A percentile compares a stretch with the other conserved stretches of the same genome.
Conservation (phyloP, 2,797 vertebrate genomes). For the Sebastolobus altivelis region DNA sequence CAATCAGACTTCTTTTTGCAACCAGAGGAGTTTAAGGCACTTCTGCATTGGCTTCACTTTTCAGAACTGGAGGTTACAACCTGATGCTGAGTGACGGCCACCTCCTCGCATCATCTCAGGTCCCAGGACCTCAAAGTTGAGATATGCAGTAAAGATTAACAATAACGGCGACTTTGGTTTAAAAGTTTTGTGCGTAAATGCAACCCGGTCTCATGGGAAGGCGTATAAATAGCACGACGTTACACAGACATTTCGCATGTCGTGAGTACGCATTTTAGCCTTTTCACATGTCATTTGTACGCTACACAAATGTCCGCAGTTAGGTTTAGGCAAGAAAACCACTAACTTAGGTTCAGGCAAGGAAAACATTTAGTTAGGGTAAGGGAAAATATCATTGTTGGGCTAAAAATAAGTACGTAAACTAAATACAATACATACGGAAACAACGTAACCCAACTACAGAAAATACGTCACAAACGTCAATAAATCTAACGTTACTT, state of each 20-base stretch:
- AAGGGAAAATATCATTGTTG: too few relatives aligned
- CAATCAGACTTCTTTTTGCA: neutral
- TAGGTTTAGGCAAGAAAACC: too few relatives aligned
- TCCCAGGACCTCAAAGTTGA: neutral
- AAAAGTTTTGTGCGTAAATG: neutral
- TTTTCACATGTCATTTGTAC: too few relatives aligned
- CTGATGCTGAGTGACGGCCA: too few relatives aligned
- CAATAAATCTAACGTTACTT: too few relatives aligned
- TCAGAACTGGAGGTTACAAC: neutral
- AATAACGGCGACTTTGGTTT: neutral
- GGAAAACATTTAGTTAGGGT: too few relatives aligned
- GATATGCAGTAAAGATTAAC: neutral
- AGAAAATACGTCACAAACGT: too few relatives aligned
- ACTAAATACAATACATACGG: too few relatives aligned
- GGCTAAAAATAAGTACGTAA: too few relatives aligned
- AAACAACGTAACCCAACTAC: too few relatives aligned
- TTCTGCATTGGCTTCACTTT: neutral
- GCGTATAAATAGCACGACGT: neutral
- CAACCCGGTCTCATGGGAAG: neutral
- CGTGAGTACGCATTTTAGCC: neutral
- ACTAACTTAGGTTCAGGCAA: too few relatives aligned
- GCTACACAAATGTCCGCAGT: too few relatives aligned
- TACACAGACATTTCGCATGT: neutral
- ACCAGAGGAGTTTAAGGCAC: neutral
- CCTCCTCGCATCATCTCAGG: neutral